A percentile compares a stretch with the other conserved stretches of the same genome.
Evolutionary conservation across 2,888 invertebrate genomes (phyloP).

Genomic region (Leucania comma): DNA sequence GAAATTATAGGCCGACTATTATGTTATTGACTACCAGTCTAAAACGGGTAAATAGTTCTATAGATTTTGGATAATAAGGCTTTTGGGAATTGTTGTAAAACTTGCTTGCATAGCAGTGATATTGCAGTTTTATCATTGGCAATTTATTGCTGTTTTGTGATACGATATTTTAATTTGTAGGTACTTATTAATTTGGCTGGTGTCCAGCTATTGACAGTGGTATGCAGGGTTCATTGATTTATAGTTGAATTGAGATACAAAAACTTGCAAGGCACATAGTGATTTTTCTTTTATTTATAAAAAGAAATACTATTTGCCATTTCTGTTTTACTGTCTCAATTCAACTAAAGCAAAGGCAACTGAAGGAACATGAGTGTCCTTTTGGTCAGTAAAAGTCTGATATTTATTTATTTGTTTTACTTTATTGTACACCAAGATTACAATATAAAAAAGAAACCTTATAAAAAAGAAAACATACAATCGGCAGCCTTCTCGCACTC

Average conservation of each 20-base stretch:
- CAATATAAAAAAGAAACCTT: no score
- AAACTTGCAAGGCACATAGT: neutral
- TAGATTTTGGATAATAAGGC: conserved; percentile 32
- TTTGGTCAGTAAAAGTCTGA: no score
- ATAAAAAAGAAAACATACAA: no score
- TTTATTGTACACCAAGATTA: no score
- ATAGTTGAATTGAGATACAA: neutral
- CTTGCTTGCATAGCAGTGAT: conserved; percentile 8
- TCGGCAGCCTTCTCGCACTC: no score
- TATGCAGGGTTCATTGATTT: neutral
- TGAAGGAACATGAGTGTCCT: no score
- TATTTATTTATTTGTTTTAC: no score
- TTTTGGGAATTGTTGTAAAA: conserved; percentile 19
- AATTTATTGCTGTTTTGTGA: conserved; percentile 2
- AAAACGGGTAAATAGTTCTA: conserved; percentile 32
- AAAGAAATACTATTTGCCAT: no score
- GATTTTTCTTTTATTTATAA: no score
- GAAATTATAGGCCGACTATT: conserved; percentile 42
- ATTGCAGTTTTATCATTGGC: conserved; percentile 7
- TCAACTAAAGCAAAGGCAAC: no score
- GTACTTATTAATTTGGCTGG: neutral
- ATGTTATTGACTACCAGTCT: conserved; percentile 36
- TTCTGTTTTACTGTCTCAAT: no score
- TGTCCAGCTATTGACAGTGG: neutral
- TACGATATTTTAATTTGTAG: neutral